These are phyloP conservation scores for Chionomys nivalis DNA, from an alignment of 2,113 vertebrate species.

Conservation along the genomic window DNA sequence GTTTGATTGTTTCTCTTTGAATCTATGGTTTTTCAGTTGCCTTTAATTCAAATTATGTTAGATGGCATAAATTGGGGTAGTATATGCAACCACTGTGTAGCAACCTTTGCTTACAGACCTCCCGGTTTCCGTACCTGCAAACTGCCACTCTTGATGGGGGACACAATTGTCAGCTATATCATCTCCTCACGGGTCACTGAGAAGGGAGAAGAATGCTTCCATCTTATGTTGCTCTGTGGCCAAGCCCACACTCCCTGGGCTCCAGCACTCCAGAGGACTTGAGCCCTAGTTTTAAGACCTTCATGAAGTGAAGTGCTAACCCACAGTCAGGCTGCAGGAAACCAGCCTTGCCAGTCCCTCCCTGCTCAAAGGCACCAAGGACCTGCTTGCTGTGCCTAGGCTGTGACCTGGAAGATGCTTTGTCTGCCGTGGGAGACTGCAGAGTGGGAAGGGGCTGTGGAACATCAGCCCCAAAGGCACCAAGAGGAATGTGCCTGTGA, in stretches of 20 bases:
- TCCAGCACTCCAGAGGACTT: too few relatives aligned
- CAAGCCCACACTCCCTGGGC: neutral
- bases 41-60: too few relatives aligned
- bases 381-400: neutral
- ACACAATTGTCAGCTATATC: neutral
- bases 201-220: neutral
- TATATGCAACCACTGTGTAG: too few relatives aligned
- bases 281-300: neutral
- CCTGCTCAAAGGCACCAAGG: neutral
- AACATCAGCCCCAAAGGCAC: neutral
- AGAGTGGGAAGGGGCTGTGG: neutral
- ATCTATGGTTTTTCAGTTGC: too few relatives aligned
- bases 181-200: neutral
- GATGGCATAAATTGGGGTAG: too few relatives aligned
- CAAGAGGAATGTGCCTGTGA: neutral
- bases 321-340: neutral
- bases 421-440: neutral
- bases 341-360: neutral
- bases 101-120: neutral
- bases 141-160: neutral
- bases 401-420: neutral
- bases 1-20: too few relatives aligned
- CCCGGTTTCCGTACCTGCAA: neutral
- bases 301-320: neutral
- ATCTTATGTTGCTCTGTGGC: neutral